Conservation (phyloP, 2,797 vertebrate species). For the Choloepus didactylus region DNA sequence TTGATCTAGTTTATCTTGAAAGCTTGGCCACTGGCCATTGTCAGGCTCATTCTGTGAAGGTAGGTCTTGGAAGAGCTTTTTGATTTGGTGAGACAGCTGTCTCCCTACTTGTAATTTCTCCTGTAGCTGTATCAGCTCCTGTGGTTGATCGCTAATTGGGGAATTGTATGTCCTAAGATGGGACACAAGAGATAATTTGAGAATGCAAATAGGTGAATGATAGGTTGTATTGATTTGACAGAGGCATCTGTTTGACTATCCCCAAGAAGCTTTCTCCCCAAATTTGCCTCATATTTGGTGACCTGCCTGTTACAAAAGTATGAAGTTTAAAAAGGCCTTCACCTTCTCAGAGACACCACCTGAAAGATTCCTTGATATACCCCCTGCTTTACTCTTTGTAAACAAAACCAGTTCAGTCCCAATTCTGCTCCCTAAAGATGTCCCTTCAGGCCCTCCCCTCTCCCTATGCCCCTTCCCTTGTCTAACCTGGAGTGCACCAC, state of each 20-base stretch:
- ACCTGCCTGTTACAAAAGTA: no score
- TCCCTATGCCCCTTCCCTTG: no score
- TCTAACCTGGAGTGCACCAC: no score
- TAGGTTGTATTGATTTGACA: not conserved
- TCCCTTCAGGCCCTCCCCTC: no score
- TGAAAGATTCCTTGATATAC: no score
- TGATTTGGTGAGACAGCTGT: slow-evolving; percentile 89
- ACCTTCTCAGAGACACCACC: no score
- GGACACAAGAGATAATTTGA: not conserved
- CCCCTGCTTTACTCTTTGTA: no score
- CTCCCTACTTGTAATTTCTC: slow-evolving; percentile 91
- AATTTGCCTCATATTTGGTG: not conserved
- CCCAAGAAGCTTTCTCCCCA: not conserved
- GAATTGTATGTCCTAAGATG: slow-evolving; percentile 91
- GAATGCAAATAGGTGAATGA: not conserved
- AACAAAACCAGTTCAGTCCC: no score
- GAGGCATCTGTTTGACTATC: not conserved
- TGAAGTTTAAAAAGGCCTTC: no score
- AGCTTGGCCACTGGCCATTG: slow-evolving; percentile 94
- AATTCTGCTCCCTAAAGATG: no score
- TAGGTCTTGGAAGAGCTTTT: slow-evolving; percentile 93
- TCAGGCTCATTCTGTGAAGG: slow-evolving; percentile 92
- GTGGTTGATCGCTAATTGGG: slow-evolving; percentile 93
- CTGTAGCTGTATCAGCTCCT: slow-evolving; percentile 93
- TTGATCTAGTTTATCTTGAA: slow-evolving; percentile 93